A percentile compares a stretch with the other conserved stretches of the same genome.
phyloP scores from a whole-genome alignment of 2,797 vertebrate genomes.

The Chanos chanos region DNA sequence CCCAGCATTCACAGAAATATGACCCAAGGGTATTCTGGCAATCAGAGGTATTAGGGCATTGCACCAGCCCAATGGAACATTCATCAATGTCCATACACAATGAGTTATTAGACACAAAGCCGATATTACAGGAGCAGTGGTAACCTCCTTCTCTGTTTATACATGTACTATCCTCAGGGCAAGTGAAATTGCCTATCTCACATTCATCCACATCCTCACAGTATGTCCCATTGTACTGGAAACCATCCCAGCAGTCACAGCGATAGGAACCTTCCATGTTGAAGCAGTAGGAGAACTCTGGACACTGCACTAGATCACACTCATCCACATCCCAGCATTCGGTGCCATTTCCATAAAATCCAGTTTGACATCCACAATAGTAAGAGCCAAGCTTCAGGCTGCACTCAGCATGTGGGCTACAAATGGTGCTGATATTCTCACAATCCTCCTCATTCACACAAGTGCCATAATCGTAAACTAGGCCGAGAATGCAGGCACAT shows the following conservation, averaged over 20 bases:
- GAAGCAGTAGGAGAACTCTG: constrained; percentile 62
- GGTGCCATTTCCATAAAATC: constrained; percentile 71
- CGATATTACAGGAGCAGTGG: constrained; percentile 64
- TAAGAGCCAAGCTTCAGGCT: constrained; percentile 60
- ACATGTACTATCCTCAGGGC: constrained; percentile 67
- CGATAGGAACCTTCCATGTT: constrained; percentile 73
- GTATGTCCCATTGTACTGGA: constrained; percentile 59
- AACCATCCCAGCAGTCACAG: constrained; percentile 75
- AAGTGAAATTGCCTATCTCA: constrained; percentile 57
- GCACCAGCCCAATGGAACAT: constrained; percentile 46
- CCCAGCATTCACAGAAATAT: constrained; percentile 68
- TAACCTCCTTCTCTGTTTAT: constrained; percentile 68
- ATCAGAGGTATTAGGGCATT: constrained; percentile 65
- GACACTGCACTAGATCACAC: constrained; percentile 60
- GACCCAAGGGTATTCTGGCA: constrained; percentile 71
- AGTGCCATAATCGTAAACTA: constrained; percentile 61
- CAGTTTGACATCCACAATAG: constrained; percentile 69
- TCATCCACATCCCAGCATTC: constrained; percentile 74
- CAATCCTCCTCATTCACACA: constrained; percentile 68
- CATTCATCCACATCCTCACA: constrained; percentile 78
- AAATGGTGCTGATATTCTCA: constrained; percentile 51
- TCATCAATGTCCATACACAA: constrained; percentile 64
- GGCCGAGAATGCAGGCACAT: constrained; percentile 65
- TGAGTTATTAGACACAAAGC: constrained; percentile 62
- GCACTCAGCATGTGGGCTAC: constrained; percentile 66